phyloP scores from a whole-genome alignment of 2,113 vertebrate genomes.

The Odobenus rosmarus region DNA sequence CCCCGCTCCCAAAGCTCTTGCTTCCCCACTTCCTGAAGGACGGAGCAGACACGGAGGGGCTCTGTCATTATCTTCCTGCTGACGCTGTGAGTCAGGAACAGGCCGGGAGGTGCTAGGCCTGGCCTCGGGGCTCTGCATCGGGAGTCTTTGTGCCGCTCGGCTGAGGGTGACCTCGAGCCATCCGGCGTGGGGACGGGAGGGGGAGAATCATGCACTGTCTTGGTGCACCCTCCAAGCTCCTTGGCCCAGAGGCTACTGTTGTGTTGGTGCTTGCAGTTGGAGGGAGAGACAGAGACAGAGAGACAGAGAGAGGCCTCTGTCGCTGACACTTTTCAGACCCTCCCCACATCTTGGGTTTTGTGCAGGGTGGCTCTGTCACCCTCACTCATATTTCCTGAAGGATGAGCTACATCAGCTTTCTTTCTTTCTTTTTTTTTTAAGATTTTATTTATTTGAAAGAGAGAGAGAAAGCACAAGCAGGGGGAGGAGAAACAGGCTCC shows the following conservation, averaged over 20 bases:
- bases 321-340: background rate
- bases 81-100: background rate
- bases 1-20: background rate
- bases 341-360: background rate
- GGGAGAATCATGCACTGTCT: rapidly evolving
- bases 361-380: background rate
- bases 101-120: background rate
- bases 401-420: background rate
- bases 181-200: rapidly evolving
- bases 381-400: background rate
- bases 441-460: too few species aligned
- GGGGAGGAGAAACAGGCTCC: background rate
- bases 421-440: background rate
- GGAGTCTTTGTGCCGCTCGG: background rate
- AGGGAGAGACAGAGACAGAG: background rate
- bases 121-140: background rate
- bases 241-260: background rate
- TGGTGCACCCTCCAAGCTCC: background rate
- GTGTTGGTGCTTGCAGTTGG: background rate
- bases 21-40: background rate
- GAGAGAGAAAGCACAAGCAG: background rate
- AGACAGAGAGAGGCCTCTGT: background rate
- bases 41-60: background rate
- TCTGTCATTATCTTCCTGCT: too few species aligned
- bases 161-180: background rate